Conservation (phyloP, 2,888 invertebrate genomes). For the Theristus sp. region DNA sequence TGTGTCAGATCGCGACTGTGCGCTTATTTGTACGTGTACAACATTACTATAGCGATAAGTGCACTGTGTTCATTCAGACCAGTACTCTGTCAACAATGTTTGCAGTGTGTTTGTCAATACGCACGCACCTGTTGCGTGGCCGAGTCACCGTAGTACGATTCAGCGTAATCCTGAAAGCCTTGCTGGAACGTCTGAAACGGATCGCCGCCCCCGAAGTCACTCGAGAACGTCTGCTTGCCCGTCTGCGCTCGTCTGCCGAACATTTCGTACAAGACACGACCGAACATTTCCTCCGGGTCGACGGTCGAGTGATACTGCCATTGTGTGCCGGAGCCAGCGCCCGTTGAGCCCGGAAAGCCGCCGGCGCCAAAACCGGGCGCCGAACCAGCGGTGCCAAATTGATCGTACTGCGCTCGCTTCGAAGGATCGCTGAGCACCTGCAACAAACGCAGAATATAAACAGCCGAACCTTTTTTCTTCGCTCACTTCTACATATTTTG, state of each 20-base stretch:
- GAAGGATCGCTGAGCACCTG: constrained; percentile 61
- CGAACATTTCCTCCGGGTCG: not conserved
- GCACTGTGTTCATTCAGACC: not conserved
- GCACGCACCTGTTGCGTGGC: not conserved
- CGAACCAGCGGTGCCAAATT: constrained; percentile 49
- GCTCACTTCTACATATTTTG: constrained; percentile 53
- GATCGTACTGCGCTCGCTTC: constrained; percentile 79
- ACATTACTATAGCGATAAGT: no score
- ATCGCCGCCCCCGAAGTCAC: not conserved
- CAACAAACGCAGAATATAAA: constrained; percentile 9
- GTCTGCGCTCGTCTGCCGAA: not conserved
- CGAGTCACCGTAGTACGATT: not conserved
- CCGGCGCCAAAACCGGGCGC: constrained; percentile 10
- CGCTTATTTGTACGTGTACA: no score
- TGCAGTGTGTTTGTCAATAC: no score
- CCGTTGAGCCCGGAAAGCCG: constrained; percentile 1
- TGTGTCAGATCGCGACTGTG: no score
- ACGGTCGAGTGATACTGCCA: constrained; percentile 53
- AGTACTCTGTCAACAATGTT: not conserved
- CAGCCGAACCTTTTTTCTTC: constrained; percentile 78
- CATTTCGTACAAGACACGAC: not conserved
- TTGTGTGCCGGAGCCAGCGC: constrained; percentile 34
- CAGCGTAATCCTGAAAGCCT: not conserved
- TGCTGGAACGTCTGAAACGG: not conserved
- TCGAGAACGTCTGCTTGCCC: not conserved